phyloP scores from a whole-genome alignment of 2,797 vertebrate species.

The Mus caroli region DNA sequence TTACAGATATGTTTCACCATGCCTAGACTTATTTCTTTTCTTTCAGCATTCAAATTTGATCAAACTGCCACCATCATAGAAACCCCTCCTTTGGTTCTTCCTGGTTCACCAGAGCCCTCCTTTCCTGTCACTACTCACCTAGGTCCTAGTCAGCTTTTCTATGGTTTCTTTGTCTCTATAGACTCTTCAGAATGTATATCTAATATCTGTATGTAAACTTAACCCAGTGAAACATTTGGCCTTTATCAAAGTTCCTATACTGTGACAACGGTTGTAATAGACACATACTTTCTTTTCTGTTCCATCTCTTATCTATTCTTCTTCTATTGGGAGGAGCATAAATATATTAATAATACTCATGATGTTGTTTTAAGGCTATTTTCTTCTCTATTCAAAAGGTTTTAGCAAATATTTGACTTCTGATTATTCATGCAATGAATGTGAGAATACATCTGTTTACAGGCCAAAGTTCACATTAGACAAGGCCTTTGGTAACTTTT shows the following conservation, averaged over 20 bases:
- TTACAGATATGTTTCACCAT: neutral
- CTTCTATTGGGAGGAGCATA: neutral
- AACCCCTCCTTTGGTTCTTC: neutral
- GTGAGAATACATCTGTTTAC: neutral
- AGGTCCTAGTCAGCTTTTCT: neutral
- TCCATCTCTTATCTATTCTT: neutral
- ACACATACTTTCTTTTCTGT: neutral
- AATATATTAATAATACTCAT: neutral
- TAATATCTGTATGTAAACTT: neutral
- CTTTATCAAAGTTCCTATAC: neutral
- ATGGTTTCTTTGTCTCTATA: neutral
- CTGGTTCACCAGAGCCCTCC: neutral
- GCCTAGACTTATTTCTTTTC: neutral
- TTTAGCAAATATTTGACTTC: neutral
- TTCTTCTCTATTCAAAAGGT: neutral
- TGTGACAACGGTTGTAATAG: neutral
- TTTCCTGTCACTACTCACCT: neutral
- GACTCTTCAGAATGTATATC: neutral
- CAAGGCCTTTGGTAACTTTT: neutral
- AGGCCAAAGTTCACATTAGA: slow-evolving; percentile 4
- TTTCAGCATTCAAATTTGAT: neutral
- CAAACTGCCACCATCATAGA: neutral
- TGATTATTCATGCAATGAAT: neutral
- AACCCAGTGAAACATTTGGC: neutral
- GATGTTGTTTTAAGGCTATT: neutral